A percentile compares a stretch with the other conserved stretches of the same genome.
These are phyloP conservation scores for Daubentonia madagascariensis DNA, from an alignment of 2,113 vertebrate species.

Conservation along the genomic window DNA sequence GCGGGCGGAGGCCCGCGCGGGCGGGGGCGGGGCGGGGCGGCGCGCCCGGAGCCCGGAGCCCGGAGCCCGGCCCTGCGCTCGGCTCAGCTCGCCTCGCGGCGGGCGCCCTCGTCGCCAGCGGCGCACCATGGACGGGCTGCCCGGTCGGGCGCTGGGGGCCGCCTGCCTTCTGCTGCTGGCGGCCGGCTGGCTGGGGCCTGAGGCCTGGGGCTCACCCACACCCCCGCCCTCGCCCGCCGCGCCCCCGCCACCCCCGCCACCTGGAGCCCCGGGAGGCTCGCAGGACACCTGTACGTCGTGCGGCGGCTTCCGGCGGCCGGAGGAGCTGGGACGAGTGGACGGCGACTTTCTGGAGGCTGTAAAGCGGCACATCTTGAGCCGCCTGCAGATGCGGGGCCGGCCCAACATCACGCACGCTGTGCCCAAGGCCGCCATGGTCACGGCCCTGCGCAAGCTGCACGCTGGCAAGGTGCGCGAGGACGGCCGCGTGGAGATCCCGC, in stretches of 20 bases:
- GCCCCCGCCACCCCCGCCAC: constrained; percentile 81
- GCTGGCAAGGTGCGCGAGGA: constrained; percentile 95
- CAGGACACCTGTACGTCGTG: constrained; percentile 92
- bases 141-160: constrained; percentile 80
- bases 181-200: constrained; percentile 77
- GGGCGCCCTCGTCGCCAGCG: constrained; percentile 75
- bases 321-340: constrained; percentile 90
- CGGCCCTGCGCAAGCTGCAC: constrained; percentile 96
- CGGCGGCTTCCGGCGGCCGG: constrained; percentile 90
- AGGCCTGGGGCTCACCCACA: constrained; percentile 77
- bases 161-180: constrained; percentile 76
- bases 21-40: constrained; percentile 71
- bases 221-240: constrained; percentile 73
- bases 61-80: constrained; percentile 75
- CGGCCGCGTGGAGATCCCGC: constrained; percentile 95
- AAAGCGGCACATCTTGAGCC: constrained; percentile 96
- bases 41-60: constrained; percentile 53
- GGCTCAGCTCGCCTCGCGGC: constrained; percentile 74
- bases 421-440: constrained; percentile 96
- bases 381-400: constrained; percentile 95
- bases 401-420: constrained; percentile 98
- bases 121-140: constrained; percentile 85
- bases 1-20: constrained; percentile 68
- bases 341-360: constrained; percentile 96
- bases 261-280: constrained; percentile 79